Base-by-base conservation (phyloP, 2,888 invertebrate species). In the Urechis unicinctus region DNA sequence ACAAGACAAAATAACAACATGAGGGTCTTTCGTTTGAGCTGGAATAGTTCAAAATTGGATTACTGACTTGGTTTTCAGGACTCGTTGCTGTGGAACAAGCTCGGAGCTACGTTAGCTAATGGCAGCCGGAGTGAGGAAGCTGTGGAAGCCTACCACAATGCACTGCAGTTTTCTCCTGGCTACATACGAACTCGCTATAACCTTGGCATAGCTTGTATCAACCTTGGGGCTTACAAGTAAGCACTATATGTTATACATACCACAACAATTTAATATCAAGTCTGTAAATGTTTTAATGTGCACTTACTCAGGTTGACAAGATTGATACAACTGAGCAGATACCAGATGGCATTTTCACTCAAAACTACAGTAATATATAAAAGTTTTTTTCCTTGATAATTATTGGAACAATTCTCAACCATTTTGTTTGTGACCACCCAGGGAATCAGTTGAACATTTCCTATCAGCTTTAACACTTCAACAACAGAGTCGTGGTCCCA, bases 101-200 rank as follows among this genome's bases (percentile, higher is more conserved):
- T 98, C 30, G 98, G 98, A 52, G 98, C 98, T 31, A 94, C 96
- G 47, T 80, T 96, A 68, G 98, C 98, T 17, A 98, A 98, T 78
- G 92, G 95, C 62, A 89, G 89, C 52, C 85, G 87, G 62, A 90
- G 95, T 36, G 95, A 94, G 70, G 93, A 97, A 81, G 96, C 98
- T 3, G 90, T 98, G 5, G 88, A 91, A 63, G 96, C 97, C 0
- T 98, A 98, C 77, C 88, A 91, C 72, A 85, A 86, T 69, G 95
- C 97, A 41, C 81, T 98, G 51, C 85, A 88, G 72, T 81, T 96
- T 50, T 88, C 91, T 59, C 98, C 98, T 4, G 96, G 96, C 1
- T 98, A 92, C 78, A 92, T 98, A 61, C 83, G 98, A 57, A 95
- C 96, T 5, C 84, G 98, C 59, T 98, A 95, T 77, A 98, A 98